A percentile compares a stretch with the other conserved stretches of the same genome.
These are phyloP conservation scores for Pterostichus niger DNA, from an alignment of 2,888 invertebrate genomes.

Conservation along the genomic window DNA sequence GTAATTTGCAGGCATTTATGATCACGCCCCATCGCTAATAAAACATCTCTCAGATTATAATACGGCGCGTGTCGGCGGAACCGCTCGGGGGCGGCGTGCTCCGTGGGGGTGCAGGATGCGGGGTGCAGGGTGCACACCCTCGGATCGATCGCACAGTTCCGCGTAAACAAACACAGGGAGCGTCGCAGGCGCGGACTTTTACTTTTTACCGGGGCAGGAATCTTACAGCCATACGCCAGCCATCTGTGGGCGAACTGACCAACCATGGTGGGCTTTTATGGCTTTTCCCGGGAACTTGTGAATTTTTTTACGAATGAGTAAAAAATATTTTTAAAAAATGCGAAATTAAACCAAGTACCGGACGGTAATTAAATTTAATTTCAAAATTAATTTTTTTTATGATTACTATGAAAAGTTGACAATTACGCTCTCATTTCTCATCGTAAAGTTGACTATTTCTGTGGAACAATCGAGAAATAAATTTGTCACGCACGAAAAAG, in stretches of 20 bases:
- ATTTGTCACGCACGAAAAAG: too few species aligned
- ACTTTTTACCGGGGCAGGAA: constrained; percentile 69
- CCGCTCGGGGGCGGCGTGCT: background rate
- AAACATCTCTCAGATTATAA: constrained; percentile 63
- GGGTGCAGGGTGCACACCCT: background rate
- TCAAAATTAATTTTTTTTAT: too few species aligned
- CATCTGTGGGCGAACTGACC: constrained; percentile 76
- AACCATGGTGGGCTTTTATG: constrained; percentile 68
- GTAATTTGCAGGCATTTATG: constrained; percentile 66
- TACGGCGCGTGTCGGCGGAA: constrained; percentile 37
- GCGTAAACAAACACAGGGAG: constrained; percentile 63
- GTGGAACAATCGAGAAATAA: too few species aligned
- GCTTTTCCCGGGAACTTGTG: background rate
- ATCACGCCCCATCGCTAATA: constrained; percentile 66
- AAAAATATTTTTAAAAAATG: too few species aligned
- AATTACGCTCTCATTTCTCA: too few species aligned
- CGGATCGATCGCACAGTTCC: constrained; percentile 62
- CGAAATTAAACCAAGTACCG: too few species aligned
- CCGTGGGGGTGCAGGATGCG: background rate
- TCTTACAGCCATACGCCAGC: constrained; percentile 74
- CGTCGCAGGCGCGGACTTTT: constrained; percentile 66
- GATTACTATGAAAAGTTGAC: too few species aligned
- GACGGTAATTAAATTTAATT: too few species aligned
- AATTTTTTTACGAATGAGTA: background rate
- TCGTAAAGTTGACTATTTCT: too few species aligned